Percentiles rank a stretch among this genome's conserved stretches.
Conservation (phyloP, 1,140 invertebrate species). For the Ooceraea biroi region DNA sequence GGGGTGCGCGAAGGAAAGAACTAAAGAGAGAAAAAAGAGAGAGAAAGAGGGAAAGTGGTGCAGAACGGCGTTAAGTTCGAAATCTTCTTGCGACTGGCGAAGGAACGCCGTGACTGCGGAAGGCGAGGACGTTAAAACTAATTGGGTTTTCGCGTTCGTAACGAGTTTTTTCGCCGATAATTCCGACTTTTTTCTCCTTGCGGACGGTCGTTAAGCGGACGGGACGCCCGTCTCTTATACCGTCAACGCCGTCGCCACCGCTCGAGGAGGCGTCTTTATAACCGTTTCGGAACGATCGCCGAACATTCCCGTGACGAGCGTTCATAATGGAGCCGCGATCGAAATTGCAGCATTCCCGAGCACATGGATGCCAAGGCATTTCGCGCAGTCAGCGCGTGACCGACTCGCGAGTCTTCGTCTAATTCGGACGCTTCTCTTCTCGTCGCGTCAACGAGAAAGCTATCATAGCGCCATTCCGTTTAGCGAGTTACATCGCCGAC, state of each 20-base stretch:
- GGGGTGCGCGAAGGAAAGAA: not conserved
- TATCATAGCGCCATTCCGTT: not conserved
- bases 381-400: not conserved
- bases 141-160: constrained; percentile 69
- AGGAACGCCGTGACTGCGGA: constrained; percentile 62
- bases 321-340: constrained; percentile 21
- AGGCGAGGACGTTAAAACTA: constrained; percentile 68
- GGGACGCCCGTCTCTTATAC: constrained; percentile 2
- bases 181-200: constrained; percentile 45
- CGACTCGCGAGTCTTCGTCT: not conserved
- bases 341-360: constrained; percentile 18
- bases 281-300: constrained; percentile 39
- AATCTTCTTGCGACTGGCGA: constrained; percentile 65
- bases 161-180: constrained; percentile 60
- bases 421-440: not conserved
- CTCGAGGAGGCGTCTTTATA: constrained; percentile 55
- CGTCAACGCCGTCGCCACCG: not conserved
- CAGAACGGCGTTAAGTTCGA: constrained; percentile 54
- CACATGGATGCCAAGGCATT: constrained; percentile 24
- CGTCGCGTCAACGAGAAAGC: not conserved
- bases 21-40: constrained; percentile 1
- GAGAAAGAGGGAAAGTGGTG: constrained; percentile 36
- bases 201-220: constrained; percentile 52
- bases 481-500: not conserved
- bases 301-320: constrained; percentile 16